Percentiles rank a stretch among this genome's conserved stretches.
These are phyloP conservation scores for Platygyra sinensis DNA, from an alignment of 64 coral and sea anemone species.

Conservation along the genomic window DNA sequence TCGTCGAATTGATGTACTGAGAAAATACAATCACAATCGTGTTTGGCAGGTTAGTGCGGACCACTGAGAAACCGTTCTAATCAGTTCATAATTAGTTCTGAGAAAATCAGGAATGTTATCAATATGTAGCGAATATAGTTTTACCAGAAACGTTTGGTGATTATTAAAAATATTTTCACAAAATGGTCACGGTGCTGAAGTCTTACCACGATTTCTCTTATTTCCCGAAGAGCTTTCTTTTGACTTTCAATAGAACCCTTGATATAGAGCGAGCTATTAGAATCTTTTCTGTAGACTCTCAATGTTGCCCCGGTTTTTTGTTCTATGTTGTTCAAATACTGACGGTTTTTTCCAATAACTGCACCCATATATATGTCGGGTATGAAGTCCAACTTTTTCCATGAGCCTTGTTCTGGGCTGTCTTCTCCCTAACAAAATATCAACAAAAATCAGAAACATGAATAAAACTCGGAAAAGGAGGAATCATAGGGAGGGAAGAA, in stretches of 20 bases:
- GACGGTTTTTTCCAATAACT: neutral
- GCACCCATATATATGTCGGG: neutral
- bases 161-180: neutral
- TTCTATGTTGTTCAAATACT: neutral
- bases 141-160: too few species aligned
- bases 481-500: neutral
- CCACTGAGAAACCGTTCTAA: too few species aligned
- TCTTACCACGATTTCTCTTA: neutral
- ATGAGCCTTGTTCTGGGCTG: neutral
- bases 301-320: neutral
- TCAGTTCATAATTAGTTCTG: too few species aligned
- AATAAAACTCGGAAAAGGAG: neutral
- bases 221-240: neutral
- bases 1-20: neutral
- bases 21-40: neutral
- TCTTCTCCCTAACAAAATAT: neutral
- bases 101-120: too few species aligned
- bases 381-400: constrained; percentile 13
- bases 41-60: too few species aligned
- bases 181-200: neutral
- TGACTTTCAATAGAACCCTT: neutral
- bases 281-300: neutral
- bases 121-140: too few species aligned
- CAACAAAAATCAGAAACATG: neutral
- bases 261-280: neutral